Percentiles rank a stretch among this genome's conserved stretches.
Evolutionary conservation across 2,888 invertebrate genomes (phyloP).

Genomic region (Entomobrya proxima): DNA sequence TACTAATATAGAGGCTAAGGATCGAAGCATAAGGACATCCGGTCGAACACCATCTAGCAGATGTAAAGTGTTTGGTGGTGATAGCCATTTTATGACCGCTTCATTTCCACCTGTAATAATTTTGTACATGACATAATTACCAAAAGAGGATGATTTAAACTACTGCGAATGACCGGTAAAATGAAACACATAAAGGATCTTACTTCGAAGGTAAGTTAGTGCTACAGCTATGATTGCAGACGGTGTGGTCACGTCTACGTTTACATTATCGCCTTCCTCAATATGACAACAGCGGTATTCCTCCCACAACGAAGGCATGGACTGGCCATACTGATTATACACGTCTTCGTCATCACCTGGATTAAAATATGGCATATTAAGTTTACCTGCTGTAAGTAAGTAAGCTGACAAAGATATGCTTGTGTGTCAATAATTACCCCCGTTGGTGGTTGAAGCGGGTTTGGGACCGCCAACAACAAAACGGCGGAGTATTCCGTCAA

Average conservation of each 20-base stretch:
- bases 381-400: neutral
- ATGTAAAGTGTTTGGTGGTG: slow-evolving; percentile 74
- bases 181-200: slow-evolving; percentile 2
- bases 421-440: slow-evolving; percentile 37
- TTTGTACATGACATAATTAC: neutral
- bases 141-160: neutral
- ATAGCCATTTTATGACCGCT: slow-evolving; percentile 74
- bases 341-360: slow-evolving; percentile 72
- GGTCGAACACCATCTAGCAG: slow-evolving; percentile 75
- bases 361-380: neutral
- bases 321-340: slow-evolving; percentile 72
- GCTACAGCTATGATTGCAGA: slow-evolving; percentile 75
- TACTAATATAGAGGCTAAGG: slow-evolving; percentile 74
- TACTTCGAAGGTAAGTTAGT: slow-evolving; percentile 74
- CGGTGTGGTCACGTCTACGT: slow-evolving; percentile 75
- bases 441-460: slow-evolving; percentile 65
- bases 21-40: slow-evolving; percentile 73
- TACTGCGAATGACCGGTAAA: neutral
- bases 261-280: slow-evolving; percentile 75
- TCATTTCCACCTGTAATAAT: slow-evolving; percentile 74
- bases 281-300: slow-evolving; percentile 75
- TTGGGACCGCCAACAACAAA: slow-evolving; percentile 75
- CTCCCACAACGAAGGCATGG: slow-evolving; percentile 75
- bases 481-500: slow-evolving; percentile 75
- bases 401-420: neutral